Percentiles rank a stretch among this genome's conserved stretches.
Conservation (phyloP, 2,888 invertebrate species). For the Apocheima hispidaria region DNA sequence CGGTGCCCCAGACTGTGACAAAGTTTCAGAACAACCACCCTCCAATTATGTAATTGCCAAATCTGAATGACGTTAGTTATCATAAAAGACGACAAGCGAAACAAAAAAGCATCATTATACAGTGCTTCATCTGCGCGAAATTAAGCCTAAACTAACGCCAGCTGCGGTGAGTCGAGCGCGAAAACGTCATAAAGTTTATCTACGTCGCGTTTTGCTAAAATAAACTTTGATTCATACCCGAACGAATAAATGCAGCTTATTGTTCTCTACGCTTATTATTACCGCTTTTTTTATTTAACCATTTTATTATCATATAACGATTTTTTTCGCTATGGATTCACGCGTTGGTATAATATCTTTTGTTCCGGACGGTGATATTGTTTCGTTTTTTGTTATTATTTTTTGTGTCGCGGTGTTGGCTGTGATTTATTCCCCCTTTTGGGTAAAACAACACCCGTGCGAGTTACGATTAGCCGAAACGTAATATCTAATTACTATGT, state of each 20-base stretch:
- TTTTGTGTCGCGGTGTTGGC: conserved; percentile 75
- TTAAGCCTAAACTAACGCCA: conserved; percentile 76
- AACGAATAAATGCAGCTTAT: conserved; percentile 71
- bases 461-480: conserved; percentile 83
- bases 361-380: conserved; percentile 82
- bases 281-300: conserved; percentile 78
- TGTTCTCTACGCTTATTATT: conserved; percentile 82
- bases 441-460: conserved; percentile 85
- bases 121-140: conserved; percentile 71
- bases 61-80: conserved; percentile 57
- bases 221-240: conserved; percentile 76
- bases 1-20: conserved; percentile 28
- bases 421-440: conserved; percentile 84
- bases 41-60: conserved; percentile 48
- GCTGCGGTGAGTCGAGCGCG: conserved; percentile 62
- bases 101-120: conserved; percentile 76
- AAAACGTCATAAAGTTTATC: conserved; percentile 76
- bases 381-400: conserved; percentile 74
- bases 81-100: conserved; percentile 67
- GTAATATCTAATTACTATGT: conserved; percentile 86
- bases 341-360: conserved; percentile 82
- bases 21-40: conserved; percentile 31
- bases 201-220: conserved; percentile 71
- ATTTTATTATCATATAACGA: conserved; percentile 84
- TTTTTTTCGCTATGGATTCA: conserved; percentile 80